Base-by-base conservation (phyloP, 2,888 invertebrate genomes). In the Phaedon cochleariae region DNA sequence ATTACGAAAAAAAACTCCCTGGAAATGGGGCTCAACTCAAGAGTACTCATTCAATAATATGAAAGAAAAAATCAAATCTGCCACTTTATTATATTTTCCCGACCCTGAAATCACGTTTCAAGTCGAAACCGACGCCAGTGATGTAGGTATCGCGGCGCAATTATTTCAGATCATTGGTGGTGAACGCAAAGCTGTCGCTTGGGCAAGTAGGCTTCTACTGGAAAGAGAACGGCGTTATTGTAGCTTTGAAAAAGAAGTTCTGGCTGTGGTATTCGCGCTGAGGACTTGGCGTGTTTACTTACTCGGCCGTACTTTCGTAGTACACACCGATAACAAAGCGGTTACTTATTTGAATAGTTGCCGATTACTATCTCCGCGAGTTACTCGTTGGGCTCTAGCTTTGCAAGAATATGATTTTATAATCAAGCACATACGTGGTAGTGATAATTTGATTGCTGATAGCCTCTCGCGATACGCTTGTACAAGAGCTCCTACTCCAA, bases 291-390 rank as follows among this genome's bases (percentile, higher is more conserved):
- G n/a, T n/a, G n/a, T n/a, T 0, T 77, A 77, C 64, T 53, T 77
- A 0, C 29, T 70, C 5, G 73, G 72, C 1, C 49, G 22, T 7
- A 7, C 29, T 20, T 70, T 79, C 29, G 54, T 69, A 0, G 65
- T 78, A 5, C 52, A 70, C 15, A 77, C 75, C 0, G 79, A 78
- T 53, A 75, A 77, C 64, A 64, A 72, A 18, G 68, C 71, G 0
- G 59, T 77, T 0, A 71, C 66, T 0, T 79, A 77, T 55, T 34
- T 79, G 7, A 67, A 71, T 15, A 68, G 59, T 0, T 77, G 78
- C 37, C 63, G 69, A 5, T 66, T 75, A 37, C 67, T 69, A 6
- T 73, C 65, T 9, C 65, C 69, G 0, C 65, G 77, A 5, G 53
- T 79, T 0, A 68, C 64, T 5, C 54, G 74, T 1, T 79, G 78